Percentiles rank a stretch among this genome's conserved stretches.
phyloP scores from a whole-genome alignment of 1,140 invertebrate species.

The Pachypeltis micranthus region DNA sequence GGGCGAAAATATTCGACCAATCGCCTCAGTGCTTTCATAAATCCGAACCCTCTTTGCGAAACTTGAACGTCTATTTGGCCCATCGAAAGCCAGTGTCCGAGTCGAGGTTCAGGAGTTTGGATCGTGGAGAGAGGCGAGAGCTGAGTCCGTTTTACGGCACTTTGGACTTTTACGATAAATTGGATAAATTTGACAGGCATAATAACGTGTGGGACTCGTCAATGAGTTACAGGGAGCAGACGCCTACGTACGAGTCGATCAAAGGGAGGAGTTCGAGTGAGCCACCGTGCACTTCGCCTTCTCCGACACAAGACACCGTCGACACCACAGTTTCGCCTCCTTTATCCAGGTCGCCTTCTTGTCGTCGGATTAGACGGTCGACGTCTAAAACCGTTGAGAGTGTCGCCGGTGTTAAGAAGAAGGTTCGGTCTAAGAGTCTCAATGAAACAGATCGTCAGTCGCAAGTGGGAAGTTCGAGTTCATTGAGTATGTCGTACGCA shows the following conservation, averaged over 20 bases:
- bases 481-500: slow-evolving; percentile 34
- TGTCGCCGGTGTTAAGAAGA: slow-evolving; percentile 30
- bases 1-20: slow-evolving; percentile 42
- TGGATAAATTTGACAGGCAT: slow-evolving; percentile 36
- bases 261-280: slow-evolving; percentile 39
- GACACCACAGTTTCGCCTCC: slow-evolving; percentile 34
- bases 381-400: slow-evolving; percentile 31
- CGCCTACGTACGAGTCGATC: slow-evolving; percentile 30
- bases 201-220: slow-evolving; percentile 27
- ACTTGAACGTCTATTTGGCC: slow-evolving; percentile 47
- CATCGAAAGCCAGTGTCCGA: slow-evolving; percentile 56
- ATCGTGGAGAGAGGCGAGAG: slow-evolving; percentile 38
- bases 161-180: slow-evolving; percentile 32
- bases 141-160: slow-evolving; percentile 35
- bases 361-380: slow-evolving; percentile 45
- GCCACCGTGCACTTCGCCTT: slow-evolving; percentile 31
- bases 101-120: slow-evolving; percentile 56
- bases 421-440: slow-evolving; percentile 45
- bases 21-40: slow-evolving; percentile 25
- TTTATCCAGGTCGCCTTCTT: slow-evolving; percentile 48
- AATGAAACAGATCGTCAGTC: slow-evolving; percentile 32
- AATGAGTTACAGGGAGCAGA: slow-evolving; percentile 21
- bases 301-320: slow-evolving; percentile 14
- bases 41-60: slow-evolving; percentile 44
- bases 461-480: slow-evolving; percentile 35